Evolutionary conservation across 2,113 vertebrate species (phyloP).

Genomic region (Corydoras maculifer): DNA sequence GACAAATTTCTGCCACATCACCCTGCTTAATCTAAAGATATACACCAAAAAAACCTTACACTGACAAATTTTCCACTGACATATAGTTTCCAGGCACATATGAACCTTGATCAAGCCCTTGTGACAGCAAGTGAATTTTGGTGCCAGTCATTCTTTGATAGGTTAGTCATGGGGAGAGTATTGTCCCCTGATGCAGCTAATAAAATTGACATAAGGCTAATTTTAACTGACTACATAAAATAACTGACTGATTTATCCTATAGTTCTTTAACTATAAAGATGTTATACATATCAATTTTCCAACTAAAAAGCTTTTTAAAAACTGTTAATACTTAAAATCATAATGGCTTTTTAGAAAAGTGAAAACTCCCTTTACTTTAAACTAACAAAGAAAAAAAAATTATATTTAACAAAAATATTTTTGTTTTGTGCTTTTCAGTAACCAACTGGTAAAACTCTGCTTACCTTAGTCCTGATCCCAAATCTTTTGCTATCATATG

Average conservation of each 20-base stretch:
- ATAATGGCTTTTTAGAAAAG: too few species aligned
- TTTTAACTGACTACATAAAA: slow-evolving; percentile 3
- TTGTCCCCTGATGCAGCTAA: not conserved
- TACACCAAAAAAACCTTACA: not conserved
- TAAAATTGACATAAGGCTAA: slow-evolving; percentile 5
- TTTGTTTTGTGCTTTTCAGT: not conserved
- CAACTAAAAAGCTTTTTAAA: not conserved
- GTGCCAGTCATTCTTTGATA: slow-evolving; percentile 14
- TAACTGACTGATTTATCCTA: not conserved
- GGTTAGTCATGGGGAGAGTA: slow-evolving; percentile 1
- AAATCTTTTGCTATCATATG: slow-evolving; percentile 59
- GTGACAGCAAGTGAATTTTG: slow-evolving; percentile 2
- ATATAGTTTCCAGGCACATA: slow-evolving; percentile 17
- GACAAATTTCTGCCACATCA: not conserved
- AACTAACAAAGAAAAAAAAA: not conserved
- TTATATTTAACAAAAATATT: not conserved
- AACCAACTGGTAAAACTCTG: not conserved
- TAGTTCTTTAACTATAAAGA: too few species aligned
- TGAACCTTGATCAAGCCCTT: slow-evolving; percentile 8
- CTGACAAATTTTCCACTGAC: slow-evolving; percentile 16
- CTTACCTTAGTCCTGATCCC: slow-evolving; percentile 60
- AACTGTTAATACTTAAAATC: not conserved
- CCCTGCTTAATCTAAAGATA: not conserved
- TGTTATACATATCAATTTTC: too few species aligned
- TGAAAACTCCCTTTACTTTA: not conserved